These are phyloP conservation scores for Aphis craccivora DNA, from an alignment of 1,140 invertebrate genomes.

Conservation along the genomic window DNA sequence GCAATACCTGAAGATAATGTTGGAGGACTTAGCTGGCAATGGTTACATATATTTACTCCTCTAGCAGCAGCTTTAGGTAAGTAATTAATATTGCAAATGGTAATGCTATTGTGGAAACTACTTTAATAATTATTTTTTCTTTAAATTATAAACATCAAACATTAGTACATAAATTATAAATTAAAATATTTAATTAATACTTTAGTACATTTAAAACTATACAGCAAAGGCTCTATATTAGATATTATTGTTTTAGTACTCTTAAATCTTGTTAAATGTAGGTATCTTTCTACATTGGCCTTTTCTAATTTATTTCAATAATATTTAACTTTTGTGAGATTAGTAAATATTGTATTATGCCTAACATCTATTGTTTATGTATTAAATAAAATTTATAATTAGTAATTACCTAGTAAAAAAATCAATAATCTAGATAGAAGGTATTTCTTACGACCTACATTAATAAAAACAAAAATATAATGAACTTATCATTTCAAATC, in stretches of 20 bases:
- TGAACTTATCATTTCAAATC: neutral
- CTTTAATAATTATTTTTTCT: neutral
- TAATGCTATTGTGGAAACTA: neutral
- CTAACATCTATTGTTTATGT: too few relatives aligned
- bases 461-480: too few relatives aligned
- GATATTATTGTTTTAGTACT: too few relatives aligned
- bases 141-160: neutral
- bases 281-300: too few relatives aligned
- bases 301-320: neutral
- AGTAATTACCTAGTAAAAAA: too few relatives aligned
- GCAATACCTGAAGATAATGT: slow-evolving; percentile 82
- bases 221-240: too few relatives aligned
- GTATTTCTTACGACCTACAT: too few relatives aligned
- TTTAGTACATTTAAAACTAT: neutral
- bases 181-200: neutral
- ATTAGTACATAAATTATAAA: neutral
- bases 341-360: too few relatives aligned
- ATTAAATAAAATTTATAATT: too few relatives aligned
- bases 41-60: slow-evolving; percentile 76
- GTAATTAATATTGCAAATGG: slow-evolving; percentile 50
- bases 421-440: too few relatives aligned
- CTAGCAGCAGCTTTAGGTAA: slow-evolving; percentile 78
- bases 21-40: slow-evolving; percentile 73
- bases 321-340: neutral
- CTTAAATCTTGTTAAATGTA: too few relatives aligned